A percentile compares a stretch with the other conserved stretches of the same genome.
Evolutionary conservation across 2,888 invertebrate species (phyloP).

Genomic region (Creontiades dilutus): DNA sequence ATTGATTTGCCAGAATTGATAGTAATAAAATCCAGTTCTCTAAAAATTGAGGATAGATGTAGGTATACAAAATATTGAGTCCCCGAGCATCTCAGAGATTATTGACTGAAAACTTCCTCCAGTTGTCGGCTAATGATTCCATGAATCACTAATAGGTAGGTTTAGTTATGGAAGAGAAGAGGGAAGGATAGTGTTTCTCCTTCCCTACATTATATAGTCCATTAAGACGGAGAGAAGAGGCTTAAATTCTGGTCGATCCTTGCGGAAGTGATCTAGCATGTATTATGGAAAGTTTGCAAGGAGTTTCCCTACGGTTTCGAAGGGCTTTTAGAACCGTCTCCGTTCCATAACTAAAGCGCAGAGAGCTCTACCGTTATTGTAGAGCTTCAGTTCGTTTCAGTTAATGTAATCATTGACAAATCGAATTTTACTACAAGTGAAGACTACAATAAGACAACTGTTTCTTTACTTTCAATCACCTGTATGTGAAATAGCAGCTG

Average conservation of each 20-base stretch:
- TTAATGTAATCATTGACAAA: background rate
- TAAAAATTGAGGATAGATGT: no score
- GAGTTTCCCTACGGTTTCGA: slow-evolving; percentile 38
- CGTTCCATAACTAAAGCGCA: slow-evolving; percentile 15
- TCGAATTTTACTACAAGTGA: background rate
- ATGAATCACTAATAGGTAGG: slow-evolving; percentile 57
- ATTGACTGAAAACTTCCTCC: no score
- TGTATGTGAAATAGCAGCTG: no score
- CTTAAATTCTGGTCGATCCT: slow-evolving; percentile 50
- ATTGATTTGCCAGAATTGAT: no score
- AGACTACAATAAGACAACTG: background rate
- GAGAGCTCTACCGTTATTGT: background rate
- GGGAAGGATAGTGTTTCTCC: slow-evolving; percentile 24
- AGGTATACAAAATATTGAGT: no score
- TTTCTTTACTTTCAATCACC: background rate
- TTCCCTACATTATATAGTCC: slow-evolving; percentile 62
- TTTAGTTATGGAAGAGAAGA: background rate
- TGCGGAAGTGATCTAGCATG: slow-evolving; percentile 52
- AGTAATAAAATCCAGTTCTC: no score
- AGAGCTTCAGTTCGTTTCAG: background rate
- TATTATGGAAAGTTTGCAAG: slow-evolving; percentile 63
- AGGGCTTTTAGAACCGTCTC: slow-evolving; percentile 24
- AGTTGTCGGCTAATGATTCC: slow-evolving; percentile 24
- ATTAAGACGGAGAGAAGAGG: slow-evolving; percentile 61
- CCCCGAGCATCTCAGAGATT: no score